A percentile compares a stretch with the other conserved stretches of the same genome.
Evolutionary conservation across 2,888 invertebrate genomes (phyloP).

Genomic region (Spodoptera littoralis): DNA sequence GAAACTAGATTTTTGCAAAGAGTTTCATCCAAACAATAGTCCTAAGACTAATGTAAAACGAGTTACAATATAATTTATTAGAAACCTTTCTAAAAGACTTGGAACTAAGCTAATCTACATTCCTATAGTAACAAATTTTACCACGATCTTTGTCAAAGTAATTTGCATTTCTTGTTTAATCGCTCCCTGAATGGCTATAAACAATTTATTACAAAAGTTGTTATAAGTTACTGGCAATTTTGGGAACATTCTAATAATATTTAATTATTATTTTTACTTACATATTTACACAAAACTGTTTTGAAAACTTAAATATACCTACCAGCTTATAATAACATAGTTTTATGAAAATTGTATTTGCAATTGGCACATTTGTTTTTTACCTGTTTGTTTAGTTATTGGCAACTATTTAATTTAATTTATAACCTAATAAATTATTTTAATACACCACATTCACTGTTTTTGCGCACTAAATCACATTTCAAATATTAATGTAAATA

Average conservation of each 20-base stretch:
- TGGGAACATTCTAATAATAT: slow-evolving; percentile 43
- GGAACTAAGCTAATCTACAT: slow-evolving; percentile 10
- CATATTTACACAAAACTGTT: slow-evolving; percentile 3
- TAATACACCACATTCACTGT: slow-evolving; percentile 27
- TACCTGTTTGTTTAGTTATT: slow-evolving; percentile 48
- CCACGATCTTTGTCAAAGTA: slow-evolving; percentile 40
- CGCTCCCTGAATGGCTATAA: slow-evolving; percentile 46
- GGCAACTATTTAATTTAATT: slow-evolving; percentile 16
- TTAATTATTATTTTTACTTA: slow-evolving; percentile 53
- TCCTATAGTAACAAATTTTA: slow-evolving; percentile 42
- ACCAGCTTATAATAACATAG: slow-evolving; percentile 18
- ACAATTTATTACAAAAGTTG: slow-evolving; percentile 60
- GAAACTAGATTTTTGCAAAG: too few species aligned
- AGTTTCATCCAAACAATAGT: too few species aligned
- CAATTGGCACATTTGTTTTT: slow-evolving; percentile 11
- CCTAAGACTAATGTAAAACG: too few species aligned
- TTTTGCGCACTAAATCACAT: slow-evolving; percentile 24
- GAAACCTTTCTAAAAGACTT: too few species aligned
- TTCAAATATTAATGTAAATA: slow-evolving; percentile 13
- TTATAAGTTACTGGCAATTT: slow-evolving; percentile 54
- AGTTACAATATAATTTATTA: too few species aligned
- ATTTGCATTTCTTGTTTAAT: slow-evolving; percentile 46
- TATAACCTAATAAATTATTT: slow-evolving; percentile 14
- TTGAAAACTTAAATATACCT: slow-evolving; percentile 12
- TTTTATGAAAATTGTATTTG: slow-evolving; percentile 9